phyloP scores from a whole-genome alignment of 2,888 invertebrate species.

The Spodoptera exigua region DNA sequence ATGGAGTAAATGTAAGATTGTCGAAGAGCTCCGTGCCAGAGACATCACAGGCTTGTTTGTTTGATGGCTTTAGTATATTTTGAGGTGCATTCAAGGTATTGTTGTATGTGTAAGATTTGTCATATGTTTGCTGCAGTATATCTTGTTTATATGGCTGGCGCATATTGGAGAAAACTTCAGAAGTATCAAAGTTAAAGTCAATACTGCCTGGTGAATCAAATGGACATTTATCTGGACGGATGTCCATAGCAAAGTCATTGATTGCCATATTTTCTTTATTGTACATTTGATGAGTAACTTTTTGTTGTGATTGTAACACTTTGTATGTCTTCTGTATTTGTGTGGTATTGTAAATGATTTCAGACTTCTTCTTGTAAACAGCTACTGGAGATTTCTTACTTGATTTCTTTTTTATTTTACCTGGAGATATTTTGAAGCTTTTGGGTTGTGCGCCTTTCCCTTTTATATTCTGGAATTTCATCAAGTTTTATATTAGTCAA shows the following conservation, averaged over 20 bases:
- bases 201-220: conserved; percentile 77
- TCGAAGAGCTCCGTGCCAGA: conserved; percentile 78
- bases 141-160: conserved; percentile 59
- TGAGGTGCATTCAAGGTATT: conserved; percentile 53
- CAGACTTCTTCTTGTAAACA: conserved; percentile 78
- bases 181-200: conserved; percentile 78
- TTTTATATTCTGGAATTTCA: conserved; percentile 77
- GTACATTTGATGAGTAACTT: conserved; percentile 63
- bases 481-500: not conserved
- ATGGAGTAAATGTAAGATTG: conserved; percentile 81
- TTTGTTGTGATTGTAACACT: conserved; percentile 69
- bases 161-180: conserved; percentile 81
- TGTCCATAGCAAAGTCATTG: conserved; percentile 67
- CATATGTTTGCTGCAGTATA: conserved; percentile 76
- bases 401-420: conserved; percentile 80
- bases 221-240: conserved; percentile 71
- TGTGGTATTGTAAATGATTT: conserved; percentile 73
- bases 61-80: conserved; percentile 77
- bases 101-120: conserved; percentile 67
- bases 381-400: conserved; percentile 79
- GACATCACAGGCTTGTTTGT: conserved; percentile 67
- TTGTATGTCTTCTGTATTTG: conserved; percentile 72
- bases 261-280: conserved; percentile 75
- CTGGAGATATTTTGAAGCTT: conserved; percentile 78
- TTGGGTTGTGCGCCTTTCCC: conserved; percentile 70